Conservation (phyloP, 2,797 vertebrate species). For the Triplophysa yarkandensis region DNA sequence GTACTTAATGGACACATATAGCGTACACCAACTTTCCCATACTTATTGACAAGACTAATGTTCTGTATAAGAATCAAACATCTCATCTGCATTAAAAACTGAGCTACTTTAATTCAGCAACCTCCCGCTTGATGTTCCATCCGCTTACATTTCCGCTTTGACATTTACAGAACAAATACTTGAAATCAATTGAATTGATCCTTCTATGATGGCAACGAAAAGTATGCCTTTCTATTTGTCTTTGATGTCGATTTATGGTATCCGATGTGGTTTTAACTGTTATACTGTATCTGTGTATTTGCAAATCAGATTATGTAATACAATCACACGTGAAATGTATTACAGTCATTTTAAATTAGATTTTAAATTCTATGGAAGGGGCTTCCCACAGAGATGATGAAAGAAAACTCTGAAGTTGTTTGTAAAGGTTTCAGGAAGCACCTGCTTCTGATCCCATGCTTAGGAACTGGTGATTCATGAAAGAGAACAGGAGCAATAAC, state of each 20-base stretch:
- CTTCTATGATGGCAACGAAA: background rate
- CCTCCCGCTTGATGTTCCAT: slow-evolving; percentile 14
- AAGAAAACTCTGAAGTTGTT: slow-evolving; percentile 17
- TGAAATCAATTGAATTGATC: slow-evolving; percentile 29
- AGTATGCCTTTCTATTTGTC: slow-evolving; percentile 25
- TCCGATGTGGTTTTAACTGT: background rate
- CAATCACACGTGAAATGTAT: background rate
- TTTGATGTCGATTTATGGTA: slow-evolving; percentile 32
- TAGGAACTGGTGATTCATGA: slow-evolving; percentile 16
- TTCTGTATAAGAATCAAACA: background rate
- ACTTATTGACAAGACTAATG: no score
- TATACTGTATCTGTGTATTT: background rate
- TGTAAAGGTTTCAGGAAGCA: slow-evolving; percentile 21
- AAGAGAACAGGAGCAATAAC: slow-evolving; percentile 2
- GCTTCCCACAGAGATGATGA: slow-evolving; percentile 1
- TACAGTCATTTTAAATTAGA: background rate
- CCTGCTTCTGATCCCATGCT: slow-evolving; percentile 2
- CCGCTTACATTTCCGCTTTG: slow-evolving; percentile 4
- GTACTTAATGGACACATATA: no score
- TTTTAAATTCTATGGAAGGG: slow-evolving; percentile 4
- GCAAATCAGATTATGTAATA: background rate
- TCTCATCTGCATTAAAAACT: background rate
- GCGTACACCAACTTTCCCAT: no score
- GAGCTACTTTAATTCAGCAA: background rate
- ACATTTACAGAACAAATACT: slow-evolving; percentile 30